Percentiles rank a stretch among this genome's conserved stretches.
phyloP scores from a whole-genome alignment of 2,888 invertebrate species.

The Hypomecis punctinalis region DNA sequence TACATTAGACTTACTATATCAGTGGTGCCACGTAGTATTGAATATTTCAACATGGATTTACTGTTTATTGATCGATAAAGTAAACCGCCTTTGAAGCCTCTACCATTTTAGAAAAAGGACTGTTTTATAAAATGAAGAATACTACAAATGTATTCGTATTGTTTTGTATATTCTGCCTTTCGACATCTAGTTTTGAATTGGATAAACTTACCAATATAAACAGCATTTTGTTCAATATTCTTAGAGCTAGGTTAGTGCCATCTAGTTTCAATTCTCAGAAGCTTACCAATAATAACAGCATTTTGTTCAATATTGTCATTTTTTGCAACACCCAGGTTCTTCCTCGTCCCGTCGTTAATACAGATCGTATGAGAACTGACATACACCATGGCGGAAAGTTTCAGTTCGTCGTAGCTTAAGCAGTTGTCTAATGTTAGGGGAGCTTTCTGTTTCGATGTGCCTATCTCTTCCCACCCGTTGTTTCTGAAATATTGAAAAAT shows the following conservation, averaged over 20 bases:
- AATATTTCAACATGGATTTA: too few species aligned
- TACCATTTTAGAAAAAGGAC: too few species aligned
- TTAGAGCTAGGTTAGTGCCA: constrained; percentile 1
- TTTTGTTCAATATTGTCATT: constrained; percentile 72
- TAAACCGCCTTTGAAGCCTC: too few species aligned
- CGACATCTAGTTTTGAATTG: too few species aligned
- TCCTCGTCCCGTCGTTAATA: constrained; percentile 85
- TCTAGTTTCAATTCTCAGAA: constrained; percentile 8
- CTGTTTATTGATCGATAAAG: too few species aligned
- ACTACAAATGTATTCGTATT: too few species aligned
- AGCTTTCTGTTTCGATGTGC: constrained; percentile 79
- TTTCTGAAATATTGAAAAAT: constrained; percentile 54
- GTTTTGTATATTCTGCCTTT: too few species aligned
- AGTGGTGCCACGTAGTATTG: too few species aligned
- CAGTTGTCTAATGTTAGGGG: constrained; percentile 82
- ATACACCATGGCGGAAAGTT: constrained; percentile 84
- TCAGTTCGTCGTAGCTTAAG: constrained; percentile 87
- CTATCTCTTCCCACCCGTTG: constrained; percentile 86
- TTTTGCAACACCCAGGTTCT: constrained; percentile 77
- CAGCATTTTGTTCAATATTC: too few species aligned
- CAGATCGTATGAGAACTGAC: constrained; percentile 85
- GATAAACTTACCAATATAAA: too few species aligned
- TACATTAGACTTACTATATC: too few species aligned
- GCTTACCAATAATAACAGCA: constrained; percentile 76
- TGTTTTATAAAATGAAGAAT: too few species aligned